Evolutionary conservation across 2,888 invertebrate species (phyloP), one percentile per base, ranked within the genome.

Genomic region (Trypoxylon attenuatum): DNA sequence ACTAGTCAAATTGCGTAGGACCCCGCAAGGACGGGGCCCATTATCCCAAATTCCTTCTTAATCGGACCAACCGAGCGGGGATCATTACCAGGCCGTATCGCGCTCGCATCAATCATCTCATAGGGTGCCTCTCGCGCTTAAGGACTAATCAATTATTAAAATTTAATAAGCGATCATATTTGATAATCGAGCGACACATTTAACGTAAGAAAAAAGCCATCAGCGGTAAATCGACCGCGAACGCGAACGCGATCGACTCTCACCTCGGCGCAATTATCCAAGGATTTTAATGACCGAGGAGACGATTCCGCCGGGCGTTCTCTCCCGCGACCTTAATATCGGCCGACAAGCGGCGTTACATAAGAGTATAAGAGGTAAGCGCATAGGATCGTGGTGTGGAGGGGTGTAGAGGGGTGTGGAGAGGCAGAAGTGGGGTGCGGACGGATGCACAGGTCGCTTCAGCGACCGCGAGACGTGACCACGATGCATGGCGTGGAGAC

Each of bases 401-500:
- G 10, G 16, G 16, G 18, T 38, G 29, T 16, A n/a, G 29, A 21
- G 27, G 49, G 21, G 39, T 16, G 13, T 18, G 39, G 45, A 16
- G 10, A 16, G 16, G 18, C 33, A n/a, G 29, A 21, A 19, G 49
- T 13, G 39, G 15, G 21, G 22, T 38, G 38, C 21, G 27, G n/a
- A 46, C 45, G n/a, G 25, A 13, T 45, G 43, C 43, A 43, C 58
- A 19, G 59, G 59, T 53, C 49, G 38, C 25, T 45, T 41, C 38
- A 10, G 53, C 62, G 42, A 52, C 22, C 54, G 58, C 54, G 62
- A 75, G 81, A 81, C 81, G 81, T 79, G 81, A 81, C 80, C 77
- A 76, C 78, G 80, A 61, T 74, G 76, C 76, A 81, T 63, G 63
- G 75, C 73, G 82, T 81, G 81, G 81, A 82, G 82, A 78, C 71